phyloP scores from a whole-genome alignment of 2,888 invertebrate species.

The Tetheella fluctuosa region DNA sequence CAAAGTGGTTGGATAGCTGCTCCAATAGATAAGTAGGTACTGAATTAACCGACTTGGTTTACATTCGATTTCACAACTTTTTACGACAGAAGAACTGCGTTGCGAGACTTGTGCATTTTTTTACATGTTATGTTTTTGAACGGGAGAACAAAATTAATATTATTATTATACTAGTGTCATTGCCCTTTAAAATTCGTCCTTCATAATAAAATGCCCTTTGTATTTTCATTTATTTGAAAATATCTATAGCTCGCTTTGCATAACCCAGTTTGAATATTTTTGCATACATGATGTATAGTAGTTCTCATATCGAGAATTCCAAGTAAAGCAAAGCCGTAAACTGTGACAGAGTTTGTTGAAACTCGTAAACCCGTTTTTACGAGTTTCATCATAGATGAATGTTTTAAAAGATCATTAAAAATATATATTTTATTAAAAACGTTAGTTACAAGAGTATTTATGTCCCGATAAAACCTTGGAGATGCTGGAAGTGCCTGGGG shows the following conservation, averaged over 20 bases:
- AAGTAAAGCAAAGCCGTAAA: background rate
- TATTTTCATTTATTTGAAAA: background rate
- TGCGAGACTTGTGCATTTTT: no score
- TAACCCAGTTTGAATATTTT: conserved; percentile 4
- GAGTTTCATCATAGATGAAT: no score
- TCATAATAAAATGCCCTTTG: background rate
- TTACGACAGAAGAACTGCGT: no score
- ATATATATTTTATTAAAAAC: no score
- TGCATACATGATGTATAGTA: background rate
- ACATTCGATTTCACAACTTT: no score
- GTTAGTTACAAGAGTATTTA: background rate
- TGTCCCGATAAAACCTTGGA: no score
- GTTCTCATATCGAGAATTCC: conserved; percentile 1
- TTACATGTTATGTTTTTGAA: no score
- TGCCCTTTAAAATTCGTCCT: background rate
- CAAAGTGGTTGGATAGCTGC: no score
- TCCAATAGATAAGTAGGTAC: no score
- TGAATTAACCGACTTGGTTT: no score
- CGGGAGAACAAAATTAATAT: background rate
- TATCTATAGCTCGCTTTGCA: background rate
- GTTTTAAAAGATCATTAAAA: background rate
- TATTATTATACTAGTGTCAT: background rate
- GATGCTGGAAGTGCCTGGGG: no score
- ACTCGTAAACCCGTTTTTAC: no score
- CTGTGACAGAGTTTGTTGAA: background rate